A percentile compares a stretch with the other conserved stretches of the same genome.
phyloP scores from a whole-genome alignment of 2,113 vertebrate genomes.

The Haemorhous mexicanus region DNA sequence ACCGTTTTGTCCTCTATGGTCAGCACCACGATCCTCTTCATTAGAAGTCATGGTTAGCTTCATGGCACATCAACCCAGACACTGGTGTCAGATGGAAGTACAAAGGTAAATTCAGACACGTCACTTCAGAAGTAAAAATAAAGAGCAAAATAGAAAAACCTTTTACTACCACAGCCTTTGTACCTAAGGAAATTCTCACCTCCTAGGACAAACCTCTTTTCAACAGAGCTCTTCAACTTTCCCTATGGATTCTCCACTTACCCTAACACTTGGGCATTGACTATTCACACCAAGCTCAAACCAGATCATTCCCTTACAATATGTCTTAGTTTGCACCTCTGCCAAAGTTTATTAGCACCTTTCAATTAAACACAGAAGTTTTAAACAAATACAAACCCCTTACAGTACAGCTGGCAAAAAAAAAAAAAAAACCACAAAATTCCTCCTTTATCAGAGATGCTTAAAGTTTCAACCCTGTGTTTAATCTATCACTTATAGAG shows the following conservation, averaged over 20 bases:
- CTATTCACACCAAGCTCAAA: neutral
- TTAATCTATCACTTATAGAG: neutral
- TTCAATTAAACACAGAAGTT: neutral
- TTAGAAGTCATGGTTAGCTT: neutral
- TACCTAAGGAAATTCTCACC: neutral
- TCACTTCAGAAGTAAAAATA: neutral
- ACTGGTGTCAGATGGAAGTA: neutral
- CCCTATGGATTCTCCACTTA: neutral
- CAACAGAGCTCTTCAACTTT: neutral
- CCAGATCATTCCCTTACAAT: neutral
- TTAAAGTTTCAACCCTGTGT: neutral
- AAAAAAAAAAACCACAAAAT: accelerated
- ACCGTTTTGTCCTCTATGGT: neutral
- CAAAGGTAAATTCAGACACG: neutral
- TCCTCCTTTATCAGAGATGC: neutral
- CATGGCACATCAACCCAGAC: neutral
- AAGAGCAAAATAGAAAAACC: neutral
- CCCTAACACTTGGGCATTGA: neutral
- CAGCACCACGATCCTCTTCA: neutral
- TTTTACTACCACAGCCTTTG: neutral
- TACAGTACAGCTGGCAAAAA: neutral
- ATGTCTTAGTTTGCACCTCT: neutral
- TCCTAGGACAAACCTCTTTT: neutral
- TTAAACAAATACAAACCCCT: neutral
- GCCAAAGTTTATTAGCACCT: neutral